These are phyloP conservation scores for Copidosoma floridanum DNA, from an alignment of 1,140 invertebrate species.

Conservation along the genomic window DNA sequence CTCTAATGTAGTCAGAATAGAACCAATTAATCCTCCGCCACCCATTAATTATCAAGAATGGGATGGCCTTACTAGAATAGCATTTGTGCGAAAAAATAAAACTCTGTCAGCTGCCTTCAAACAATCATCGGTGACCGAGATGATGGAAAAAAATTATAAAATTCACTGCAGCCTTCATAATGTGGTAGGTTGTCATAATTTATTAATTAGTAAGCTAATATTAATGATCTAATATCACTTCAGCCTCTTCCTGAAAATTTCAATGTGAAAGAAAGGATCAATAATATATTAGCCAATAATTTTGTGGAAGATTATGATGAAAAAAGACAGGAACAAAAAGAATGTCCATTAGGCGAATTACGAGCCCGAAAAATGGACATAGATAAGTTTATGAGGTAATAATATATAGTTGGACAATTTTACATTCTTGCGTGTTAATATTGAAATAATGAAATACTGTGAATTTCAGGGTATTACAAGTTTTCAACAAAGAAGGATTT, in stretches of 20 bases:
- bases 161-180: slow-evolving; percentile 84
- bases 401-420: no score
- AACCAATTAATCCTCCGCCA: slow-evolving; percentile 94
- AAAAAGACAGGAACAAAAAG: no score
- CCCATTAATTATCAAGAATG: slow-evolving; percentile 96
- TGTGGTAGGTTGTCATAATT: slow-evolving; percentile 62
- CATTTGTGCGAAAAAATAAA: slow-evolving; percentile 95
- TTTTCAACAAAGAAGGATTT: slow-evolving; percentile 86
- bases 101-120: slow-evolving; percentile 84
- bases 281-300: slow-evolving; percentile 67
- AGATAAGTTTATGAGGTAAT: slow-evolving; percentile 89
- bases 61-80: slow-evolving; percentile 95
- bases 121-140: slow-evolving; percentile 76
- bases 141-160: slow-evolving; percentile 91
- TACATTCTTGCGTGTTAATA: no score
- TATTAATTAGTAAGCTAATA: slow-evolving; percentile 1
- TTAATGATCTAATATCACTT: slow-evolving; percentile 42
- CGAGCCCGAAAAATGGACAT: slow-evolving; percentile 93
- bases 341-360: no score
- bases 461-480: slow-evolving; percentile 71
- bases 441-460: slow-evolving; percentile 2
- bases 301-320: slow-evolving; percentile 71
- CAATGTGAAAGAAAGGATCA: slow-evolving; percentile 82
- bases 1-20: slow-evolving; percentile 96
- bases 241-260: slow-evolving; percentile 79